phyloP scores from a whole-genome alignment of 1,140 invertebrate genomes.

The Camponotus pennsylvanicus region DNA sequence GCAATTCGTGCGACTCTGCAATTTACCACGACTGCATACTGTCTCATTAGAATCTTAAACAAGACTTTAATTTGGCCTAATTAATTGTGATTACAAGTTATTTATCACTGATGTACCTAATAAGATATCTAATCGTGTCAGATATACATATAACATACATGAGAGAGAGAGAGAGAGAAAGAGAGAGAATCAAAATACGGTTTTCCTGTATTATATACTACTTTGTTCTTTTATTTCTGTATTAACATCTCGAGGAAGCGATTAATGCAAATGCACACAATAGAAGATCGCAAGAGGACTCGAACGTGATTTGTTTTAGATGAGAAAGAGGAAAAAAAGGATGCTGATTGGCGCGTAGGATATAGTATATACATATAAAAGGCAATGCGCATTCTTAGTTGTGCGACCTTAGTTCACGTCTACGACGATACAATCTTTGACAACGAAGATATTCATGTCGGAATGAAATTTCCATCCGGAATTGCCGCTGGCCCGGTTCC shows the following conservation, averaged over 20 bases:
- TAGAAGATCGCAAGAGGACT: slow-evolving; percentile 11
- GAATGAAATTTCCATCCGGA: slow-evolving; percentile 81
- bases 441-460: slow-evolving; percentile 72
- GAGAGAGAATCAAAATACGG: background rate
- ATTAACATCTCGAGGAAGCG: slow-evolving; percentile 41
- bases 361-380: slow-evolving; percentile 15
- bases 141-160: background rate
- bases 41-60: background rate
- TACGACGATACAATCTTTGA: slow-evolving; percentile 71
- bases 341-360: slow-evolving; percentile 69
- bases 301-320: slow-evolving; percentile 44
- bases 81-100: background rate
- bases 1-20: background rate
- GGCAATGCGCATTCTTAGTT: slow-evolving; percentile 39
- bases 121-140: background rate
- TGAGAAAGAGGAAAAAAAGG: slow-evolving; percentile 69
- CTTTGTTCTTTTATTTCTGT: slow-evolving; percentile 14
- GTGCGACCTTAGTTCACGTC: slow-evolving; percentile 65
- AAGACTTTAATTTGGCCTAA: background rate
- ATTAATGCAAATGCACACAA: slow-evolving; percentile 59
- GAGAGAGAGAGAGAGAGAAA: too few species aligned
- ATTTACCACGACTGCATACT: background rate
- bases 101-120: too few species aligned
- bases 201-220: background rate
- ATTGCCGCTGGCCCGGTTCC: slow-evolving; percentile 79